Conservation (phyloP, 2,888 invertebrate genomes). For the Trisateles emortualis region DNA sequence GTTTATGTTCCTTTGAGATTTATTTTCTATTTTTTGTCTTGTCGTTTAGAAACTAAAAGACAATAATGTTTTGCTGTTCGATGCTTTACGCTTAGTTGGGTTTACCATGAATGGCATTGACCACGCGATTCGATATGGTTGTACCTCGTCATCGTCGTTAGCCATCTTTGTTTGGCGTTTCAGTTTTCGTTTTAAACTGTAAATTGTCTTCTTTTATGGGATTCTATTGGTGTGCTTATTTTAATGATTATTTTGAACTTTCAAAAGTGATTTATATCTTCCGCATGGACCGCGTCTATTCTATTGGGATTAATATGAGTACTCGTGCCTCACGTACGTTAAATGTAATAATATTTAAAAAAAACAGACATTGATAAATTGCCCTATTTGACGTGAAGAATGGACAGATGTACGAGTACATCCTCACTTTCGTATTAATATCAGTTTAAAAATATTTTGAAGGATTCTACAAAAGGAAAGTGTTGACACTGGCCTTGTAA, state of each 20-base stretch:
- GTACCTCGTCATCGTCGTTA: slow-evolving; percentile 48
- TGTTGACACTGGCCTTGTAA: not conserved
- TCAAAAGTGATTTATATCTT: not conserved
- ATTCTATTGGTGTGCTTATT: slow-evolving; percentile 11
- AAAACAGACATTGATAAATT: no score
- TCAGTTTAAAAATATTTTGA: no score
- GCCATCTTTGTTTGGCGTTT: slow-evolving; percentile 47
- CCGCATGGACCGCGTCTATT: not conserved
- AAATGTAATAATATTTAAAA: no score
- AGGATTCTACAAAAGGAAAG: no score
- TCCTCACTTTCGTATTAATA: no score
- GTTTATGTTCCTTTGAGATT: not conserved
- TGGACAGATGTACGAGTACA: no score
- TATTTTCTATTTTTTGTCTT: slow-evolving; percentile 14
- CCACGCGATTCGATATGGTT: slow-evolving; percentile 55
- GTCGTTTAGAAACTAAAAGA: slow-evolving; percentile 40
- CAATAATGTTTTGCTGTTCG: slow-evolving; percentile 42
- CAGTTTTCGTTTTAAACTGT: slow-evolving; percentile 35
- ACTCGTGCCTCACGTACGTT: no score
- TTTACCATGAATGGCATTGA: slow-evolving; percentile 57
- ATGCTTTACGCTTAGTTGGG: slow-evolving; percentile 48
- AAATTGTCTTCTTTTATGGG: slow-evolving; percentile 29
- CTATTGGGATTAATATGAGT: no score
- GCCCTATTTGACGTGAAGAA: no score
- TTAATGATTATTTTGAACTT: slow-evolving; percentile 9